A percentile compares a stretch with the other conserved stretches of the same genome.
phyloP scores from a whole-genome alignment of 1,140 invertebrate species.

The Ridgeia piscesae region DNA sequence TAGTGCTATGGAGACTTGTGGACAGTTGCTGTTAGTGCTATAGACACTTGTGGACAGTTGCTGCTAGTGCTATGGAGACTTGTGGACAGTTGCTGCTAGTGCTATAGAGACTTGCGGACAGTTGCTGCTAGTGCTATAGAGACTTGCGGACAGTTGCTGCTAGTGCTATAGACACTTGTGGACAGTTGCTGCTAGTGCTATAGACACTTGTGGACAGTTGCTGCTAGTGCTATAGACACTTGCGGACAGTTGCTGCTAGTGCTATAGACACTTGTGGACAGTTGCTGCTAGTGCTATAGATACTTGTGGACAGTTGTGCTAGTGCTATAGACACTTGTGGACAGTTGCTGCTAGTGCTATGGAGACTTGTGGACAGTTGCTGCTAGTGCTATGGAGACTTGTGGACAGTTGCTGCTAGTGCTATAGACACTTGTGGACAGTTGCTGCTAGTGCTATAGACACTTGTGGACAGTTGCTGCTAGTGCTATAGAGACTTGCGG shows the following conservation, averaged over 20 bases:
- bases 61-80: background rate
- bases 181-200: background rate
- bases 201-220: background rate
- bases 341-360: background rate
- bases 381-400: background rate
- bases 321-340: background rate
- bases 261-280: background rate
- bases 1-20: background rate
- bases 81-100: background rate
- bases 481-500: background rate
- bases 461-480: background rate
- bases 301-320: background rate
- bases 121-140: background rate
- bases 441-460: background rate
- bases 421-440: background rate
- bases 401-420: background rate
- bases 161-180: background rate
- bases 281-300: background rate
- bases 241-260: background rate
- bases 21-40: background rate
- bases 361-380: background rate
- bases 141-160: background rate
- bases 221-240: background rate
- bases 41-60: background rate
- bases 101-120: background rate